Percentiles rank a stretch among this genome's conserved stretches.
Evolutionary conservation across 2,797 vertebrate genomes (phyloP).

Genomic region (Bucorvus abyssinicus): DNA sequence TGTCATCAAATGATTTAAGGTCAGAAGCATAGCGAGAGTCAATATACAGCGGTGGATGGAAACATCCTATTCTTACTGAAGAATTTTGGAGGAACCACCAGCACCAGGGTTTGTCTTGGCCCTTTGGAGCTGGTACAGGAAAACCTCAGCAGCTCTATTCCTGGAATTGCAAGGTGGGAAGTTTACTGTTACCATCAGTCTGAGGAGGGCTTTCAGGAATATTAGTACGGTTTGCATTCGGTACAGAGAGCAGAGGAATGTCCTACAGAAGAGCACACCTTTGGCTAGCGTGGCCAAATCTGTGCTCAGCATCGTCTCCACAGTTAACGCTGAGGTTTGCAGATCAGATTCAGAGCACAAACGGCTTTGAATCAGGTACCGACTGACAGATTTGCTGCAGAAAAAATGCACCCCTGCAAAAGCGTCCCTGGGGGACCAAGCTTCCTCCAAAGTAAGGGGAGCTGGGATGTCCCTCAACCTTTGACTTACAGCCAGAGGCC

Average conservation of each 20-base stretch:
- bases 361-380: not conserved
- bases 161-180: constrained; percentile 76
- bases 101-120: constrained; percentile 73
- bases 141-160: constrained; percentile 76
- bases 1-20: constrained; percentile 76
- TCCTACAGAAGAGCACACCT: not conserved
- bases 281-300: not conserved
- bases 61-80: constrained; percentile 77
- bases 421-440: not conserved
- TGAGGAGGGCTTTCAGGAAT: constrained; percentile 38
- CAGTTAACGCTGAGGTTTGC: not conserved
- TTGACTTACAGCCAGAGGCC: not conserved
- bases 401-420: not conserved
- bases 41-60: constrained; percentile 76
- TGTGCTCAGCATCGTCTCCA: not conserved
- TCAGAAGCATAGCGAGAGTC: constrained; percentile 73
- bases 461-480: not conserved
- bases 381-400: not conserved
- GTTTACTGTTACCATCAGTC: constrained; percentile 65
- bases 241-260: not conserved
- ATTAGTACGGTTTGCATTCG: not conserved
- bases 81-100: constrained; percentile 66
- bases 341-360: not conserved
- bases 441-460: not conserved
- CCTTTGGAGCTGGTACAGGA: constrained; percentile 67